Evolutionary conservation across 2,888 invertebrate genomes (phyloP).

Genomic region (Tachystola acroxantha): DNA sequence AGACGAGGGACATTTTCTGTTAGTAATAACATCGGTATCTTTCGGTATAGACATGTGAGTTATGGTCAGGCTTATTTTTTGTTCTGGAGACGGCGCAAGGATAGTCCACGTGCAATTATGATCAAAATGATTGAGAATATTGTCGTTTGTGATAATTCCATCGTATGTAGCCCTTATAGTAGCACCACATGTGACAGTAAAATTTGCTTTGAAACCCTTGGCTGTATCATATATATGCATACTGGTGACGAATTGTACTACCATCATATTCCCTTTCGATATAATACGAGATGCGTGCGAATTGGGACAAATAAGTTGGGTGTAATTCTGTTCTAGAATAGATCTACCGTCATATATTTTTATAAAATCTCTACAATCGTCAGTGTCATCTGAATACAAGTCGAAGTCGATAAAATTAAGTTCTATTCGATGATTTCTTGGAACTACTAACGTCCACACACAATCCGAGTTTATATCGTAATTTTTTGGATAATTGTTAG

Average conservation of each 20-base stretch:
- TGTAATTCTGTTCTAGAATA: conserved; percentile 46
- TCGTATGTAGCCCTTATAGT: conserved; percentile 71
- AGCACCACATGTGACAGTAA: conserved; percentile 84
- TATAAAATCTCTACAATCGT: conserved; percentile 39
- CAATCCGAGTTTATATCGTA: conserved; percentile 88
- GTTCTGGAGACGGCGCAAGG: conserved; percentile 67
- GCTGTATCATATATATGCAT: conserved; percentile 56
- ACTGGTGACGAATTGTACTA: conserved; percentile 82
- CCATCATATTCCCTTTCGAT: conserved; percentile 80
- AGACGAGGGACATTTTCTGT: conserved; percentile 48
- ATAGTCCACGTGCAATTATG: conserved; percentile 87
- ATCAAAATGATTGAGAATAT: conserved; percentile 37
- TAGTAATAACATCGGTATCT: conserved; percentile 30
- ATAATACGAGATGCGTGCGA: conserved; percentile 44
- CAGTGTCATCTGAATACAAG: conserved; percentile 47
- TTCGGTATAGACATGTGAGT: conserved; percentile 74
- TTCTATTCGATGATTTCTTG: conserved; percentile 82
- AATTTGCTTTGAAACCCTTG: conserved; percentile 88
- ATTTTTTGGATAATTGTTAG: conserved; percentile 89
- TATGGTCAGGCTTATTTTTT: conserved; percentile 83
- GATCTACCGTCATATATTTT: conserved; percentile 50
- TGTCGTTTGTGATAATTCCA: conserved; percentile 72
- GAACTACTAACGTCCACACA: conserved; percentile 85
- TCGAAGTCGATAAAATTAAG: conserved; percentile 83
- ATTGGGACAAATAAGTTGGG: conserved; percentile 72